These are phyloP conservation scores for Syngnathus typhle DNA, from an alignment of 2,113 vertebrate species.

Conservation along the genomic window DNA sequence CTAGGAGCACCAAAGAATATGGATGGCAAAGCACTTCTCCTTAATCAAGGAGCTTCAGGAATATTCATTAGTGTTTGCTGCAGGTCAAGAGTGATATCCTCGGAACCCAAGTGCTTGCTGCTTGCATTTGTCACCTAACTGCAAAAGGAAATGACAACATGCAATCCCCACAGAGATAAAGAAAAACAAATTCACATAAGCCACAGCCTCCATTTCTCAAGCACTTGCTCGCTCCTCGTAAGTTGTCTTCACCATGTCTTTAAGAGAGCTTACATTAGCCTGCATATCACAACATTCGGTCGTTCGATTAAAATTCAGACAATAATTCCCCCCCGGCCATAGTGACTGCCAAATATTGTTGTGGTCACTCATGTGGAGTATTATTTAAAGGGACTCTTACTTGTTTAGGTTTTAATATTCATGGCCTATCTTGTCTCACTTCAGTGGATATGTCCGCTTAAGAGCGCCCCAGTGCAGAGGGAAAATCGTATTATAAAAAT, in stretches of 20 bases:
- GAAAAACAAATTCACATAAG: background rate
- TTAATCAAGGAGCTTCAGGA: background rate
- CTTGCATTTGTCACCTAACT: conserved; percentile 2
- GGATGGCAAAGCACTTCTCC: background rate
- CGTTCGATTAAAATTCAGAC: background rate
- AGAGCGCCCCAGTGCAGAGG: background rate
- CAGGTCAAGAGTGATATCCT: conserved; percentile 1
- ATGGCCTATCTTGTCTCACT: background rate
- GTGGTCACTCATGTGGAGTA: background rate
- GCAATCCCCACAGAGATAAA: background rate
- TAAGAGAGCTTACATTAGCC: too few relatives aligned
- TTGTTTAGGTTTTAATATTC: background rate
- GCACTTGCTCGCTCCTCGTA: too few relatives aligned
- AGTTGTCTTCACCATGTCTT: too few relatives aligned
- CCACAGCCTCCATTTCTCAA: too few relatives aligned
- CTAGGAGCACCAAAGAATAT: background rate
- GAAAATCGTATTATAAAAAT: background rate
- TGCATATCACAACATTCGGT: too few relatives aligned
- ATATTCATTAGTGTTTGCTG: background rate
- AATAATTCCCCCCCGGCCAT: background rate
- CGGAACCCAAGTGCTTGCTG: background rate
- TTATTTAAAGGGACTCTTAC: background rate
- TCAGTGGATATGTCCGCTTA: background rate
- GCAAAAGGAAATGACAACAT: background rate
- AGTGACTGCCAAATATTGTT: background rate